Evolutionary conservation across 2,888 invertebrate species (phyloP), one percentile per base, ranked within the genome.

Genomic region (Ephialtes manifestator): DNA sequence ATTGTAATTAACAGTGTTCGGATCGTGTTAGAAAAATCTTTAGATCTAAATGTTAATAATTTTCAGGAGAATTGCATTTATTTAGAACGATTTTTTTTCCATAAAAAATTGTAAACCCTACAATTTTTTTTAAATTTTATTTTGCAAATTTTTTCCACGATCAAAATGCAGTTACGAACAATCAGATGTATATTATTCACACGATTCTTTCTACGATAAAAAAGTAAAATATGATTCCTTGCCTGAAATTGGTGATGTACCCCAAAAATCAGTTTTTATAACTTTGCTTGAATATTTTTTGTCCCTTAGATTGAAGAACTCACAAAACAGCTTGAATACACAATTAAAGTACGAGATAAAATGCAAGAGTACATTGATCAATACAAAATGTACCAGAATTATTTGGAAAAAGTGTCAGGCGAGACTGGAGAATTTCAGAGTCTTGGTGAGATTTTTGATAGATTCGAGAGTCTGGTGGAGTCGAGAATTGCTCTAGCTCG

Each of bases 401-500:
- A 95, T 88, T 92, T 96, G 63, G 95, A 95, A 93, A 94, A 94
- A 0, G 95, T 96, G 0, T 95, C 96, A 0, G 94, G 94, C 0
- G 94, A 94, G 43, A 88, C 86, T n/a, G 94, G 94, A 0, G 95
- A 96, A 78, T 96, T 96, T 89, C 95, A 95, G 87, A 95, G 95
- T 80, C 95, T 96, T 0, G 91, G 95, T 63, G 96, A 96, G 74
- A 95, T 96, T n/a, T 94, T 96, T 67, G 96, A 96, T 89, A 94
- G 96, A 79, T 96, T 96, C 88, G 96, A 96, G 92, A 95, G 96
- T 3, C 92, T 96, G 55, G 94, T 95, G n/a, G 95, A 95, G 3
- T 95, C 96, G 0, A 96, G 95, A 89, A 94, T 92, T 72, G 95
- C 95, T 0, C 92, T 96, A 15, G 95, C 95, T 0, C 95, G 95